Conservation (phyloP, 2,888 invertebrate species). For the Gerris lacustris region DNA sequence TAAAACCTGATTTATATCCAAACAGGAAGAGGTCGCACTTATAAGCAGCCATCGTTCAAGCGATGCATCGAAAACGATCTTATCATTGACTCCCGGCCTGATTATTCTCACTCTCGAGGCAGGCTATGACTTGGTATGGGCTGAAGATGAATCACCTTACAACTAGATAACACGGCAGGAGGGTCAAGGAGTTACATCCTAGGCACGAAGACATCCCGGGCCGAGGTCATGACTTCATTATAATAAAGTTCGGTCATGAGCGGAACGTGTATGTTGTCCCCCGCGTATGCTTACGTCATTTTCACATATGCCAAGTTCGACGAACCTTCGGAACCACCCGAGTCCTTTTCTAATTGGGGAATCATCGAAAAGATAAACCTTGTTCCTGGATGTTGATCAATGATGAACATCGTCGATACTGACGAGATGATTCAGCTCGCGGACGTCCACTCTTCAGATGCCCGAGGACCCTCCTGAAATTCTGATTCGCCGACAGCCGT, state of each 20-base stretch:
- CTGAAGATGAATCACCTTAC: neutral
- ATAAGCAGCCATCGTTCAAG: neutral
- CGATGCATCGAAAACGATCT: neutral
- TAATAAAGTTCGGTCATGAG: conserved; percentile 3
- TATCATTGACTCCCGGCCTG: neutral
- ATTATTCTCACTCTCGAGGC: neutral
- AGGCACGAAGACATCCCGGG: neutral
- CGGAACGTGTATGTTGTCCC: neutral
- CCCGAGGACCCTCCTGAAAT: neutral
- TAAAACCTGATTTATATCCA: neutral
- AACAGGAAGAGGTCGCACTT: neutral
- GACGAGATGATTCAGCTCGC: neutral
- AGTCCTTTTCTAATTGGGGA: neutral
- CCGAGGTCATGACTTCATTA: conserved; percentile 1
- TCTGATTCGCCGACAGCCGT: neutral
- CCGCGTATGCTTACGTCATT: neutral
- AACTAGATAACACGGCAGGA: neutral
- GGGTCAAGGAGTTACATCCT: neutral
- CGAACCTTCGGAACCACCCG: neutral
- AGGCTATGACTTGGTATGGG: neutral
- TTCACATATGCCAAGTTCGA: neutral
- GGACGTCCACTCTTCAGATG: neutral
- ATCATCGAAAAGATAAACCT: neutral
- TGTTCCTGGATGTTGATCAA: neutral
- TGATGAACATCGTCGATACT: neutral